Evolutionary conservation across 2,797 vertebrate species (phyloP).

Genomic region (Alcedo atthis): DNA sequence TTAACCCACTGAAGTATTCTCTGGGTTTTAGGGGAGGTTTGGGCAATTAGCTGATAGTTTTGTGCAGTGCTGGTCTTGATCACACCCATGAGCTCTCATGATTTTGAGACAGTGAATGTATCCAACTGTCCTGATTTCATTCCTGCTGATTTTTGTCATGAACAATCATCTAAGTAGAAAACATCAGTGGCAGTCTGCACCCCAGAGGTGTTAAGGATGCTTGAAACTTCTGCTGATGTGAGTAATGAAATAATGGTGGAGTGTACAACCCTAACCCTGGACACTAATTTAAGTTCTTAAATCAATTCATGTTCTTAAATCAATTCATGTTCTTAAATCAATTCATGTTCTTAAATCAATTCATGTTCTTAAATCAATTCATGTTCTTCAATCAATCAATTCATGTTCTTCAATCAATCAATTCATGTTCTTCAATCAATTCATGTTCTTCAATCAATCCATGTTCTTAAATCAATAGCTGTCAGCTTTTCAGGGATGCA

Average conservation of each 20-base stretch:
- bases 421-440: too few species aligned
- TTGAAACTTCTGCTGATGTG: neutral
- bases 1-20: neutral
- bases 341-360: too few species aligned
- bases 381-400: too few species aligned
- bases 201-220: neutral
- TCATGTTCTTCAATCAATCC: too few species aligned
- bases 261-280: neutral
- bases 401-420: too few species aligned
- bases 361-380: too few species aligned
- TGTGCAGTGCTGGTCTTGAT: neutral
- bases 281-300: neutral
- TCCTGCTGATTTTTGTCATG: neutral
- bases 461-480: too few species aligned
- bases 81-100: neutral
- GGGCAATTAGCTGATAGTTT: neutral
- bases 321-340: too few species aligned
- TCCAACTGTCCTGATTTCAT: neutral
- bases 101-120: neutral
- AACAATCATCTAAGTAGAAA: neutral
- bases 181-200: neutral
- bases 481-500: neutral
- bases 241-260: neutral
- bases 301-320: too few species aligned
- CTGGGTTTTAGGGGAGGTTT: neutral